phyloP scores from a whole-genome alignment of 2,113 vertebrate species.

The Oryzias celebensis region DNA sequence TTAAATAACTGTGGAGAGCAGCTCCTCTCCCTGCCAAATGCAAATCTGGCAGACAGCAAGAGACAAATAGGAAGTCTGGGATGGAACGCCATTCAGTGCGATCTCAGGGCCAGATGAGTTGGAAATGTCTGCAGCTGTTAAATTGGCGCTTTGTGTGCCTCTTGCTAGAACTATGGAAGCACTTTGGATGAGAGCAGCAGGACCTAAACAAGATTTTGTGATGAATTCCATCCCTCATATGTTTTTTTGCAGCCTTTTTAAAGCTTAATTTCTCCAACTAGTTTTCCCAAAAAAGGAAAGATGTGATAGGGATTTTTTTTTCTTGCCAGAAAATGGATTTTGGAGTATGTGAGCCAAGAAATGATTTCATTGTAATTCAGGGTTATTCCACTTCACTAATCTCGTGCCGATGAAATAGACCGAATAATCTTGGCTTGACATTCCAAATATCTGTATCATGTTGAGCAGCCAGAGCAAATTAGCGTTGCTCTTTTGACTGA shows the following conservation, averaged over 20 bases:
- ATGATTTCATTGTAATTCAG: constrained; percentile 57
- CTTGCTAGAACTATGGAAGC: constrained; percentile 33
- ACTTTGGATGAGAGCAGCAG: constrained; percentile 40
- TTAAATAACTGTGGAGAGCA: constrained; percentile 62
- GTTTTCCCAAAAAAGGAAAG: constrained; percentile 35
- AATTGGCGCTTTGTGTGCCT: constrained; percentile 51
- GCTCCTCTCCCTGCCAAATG: constrained; percentile 53
- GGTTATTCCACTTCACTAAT: constrained; percentile 60
- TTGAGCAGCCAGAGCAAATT: constrained; percentile 29
- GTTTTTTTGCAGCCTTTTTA: constrained; percentile 34
- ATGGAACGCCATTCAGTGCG: constrained; percentile 54
- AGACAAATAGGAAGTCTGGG: constrained; percentile 50
- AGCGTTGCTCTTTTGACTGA: constrained; percentile 25
- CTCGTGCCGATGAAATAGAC: constrained; percentile 50
- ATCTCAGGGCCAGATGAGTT: constrained; percentile 65
- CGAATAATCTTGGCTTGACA: constrained; percentile 47
- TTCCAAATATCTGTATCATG: constrained; percentile 42
- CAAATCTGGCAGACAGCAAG: constrained; percentile 53
- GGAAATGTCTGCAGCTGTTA: constrained; percentile 67
- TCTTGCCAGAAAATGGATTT: constrained; percentile 35
- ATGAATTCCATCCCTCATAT: constrained; percentile 39
- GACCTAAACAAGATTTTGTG: constrained; percentile 50
- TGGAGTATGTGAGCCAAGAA: constrained; percentile 38
- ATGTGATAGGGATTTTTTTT: constrained; percentile 27
- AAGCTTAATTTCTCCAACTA: constrained; percentile 29